phyloP scores from a whole-genome alignment of 2,888 invertebrate species.

The Ennomos fuscantarius region DNA sequence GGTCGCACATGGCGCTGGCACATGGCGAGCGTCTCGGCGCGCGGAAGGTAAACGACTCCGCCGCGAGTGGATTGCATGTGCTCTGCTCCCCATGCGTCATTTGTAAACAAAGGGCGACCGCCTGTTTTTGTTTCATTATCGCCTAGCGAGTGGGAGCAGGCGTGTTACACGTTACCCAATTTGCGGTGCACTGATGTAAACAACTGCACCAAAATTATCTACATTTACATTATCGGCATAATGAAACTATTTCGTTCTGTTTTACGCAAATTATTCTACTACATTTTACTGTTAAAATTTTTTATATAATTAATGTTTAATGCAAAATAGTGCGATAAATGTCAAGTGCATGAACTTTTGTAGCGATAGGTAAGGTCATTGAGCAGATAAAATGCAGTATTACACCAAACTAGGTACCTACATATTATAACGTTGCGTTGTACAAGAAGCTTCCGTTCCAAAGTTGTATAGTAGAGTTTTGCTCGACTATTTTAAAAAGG shows the following conservation, averaged over 20 bases:
- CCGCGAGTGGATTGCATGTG: conserved; percentile 76
- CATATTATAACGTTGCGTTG: conserved; percentile 2
- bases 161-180: conserved; percentile 51
- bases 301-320: background rate
- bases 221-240: background rate
- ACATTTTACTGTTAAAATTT: no score
- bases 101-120: conserved; percentile 82
- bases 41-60: conserved; percentile 83
- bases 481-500: conserved; percentile 24
- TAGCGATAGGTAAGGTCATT: conserved; percentile 32
- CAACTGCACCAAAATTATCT: conserved; percentile 26
- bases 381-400: conserved; percentile 25
- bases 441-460: conserved; percentile 18
- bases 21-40: conserved; percentile 80
- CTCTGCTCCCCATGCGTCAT: conserved; percentile 77
- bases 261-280: background rate
- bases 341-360: conserved; percentile 56
- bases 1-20: conserved; percentile 26
- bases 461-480: conserved; percentile 17
- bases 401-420: conserved; percentile 3
- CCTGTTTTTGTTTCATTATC: conserved; percentile 71
- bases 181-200: conserved; percentile 32
- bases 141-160: conserved; percentile 45
- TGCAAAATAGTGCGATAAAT: conserved; percentile 35
- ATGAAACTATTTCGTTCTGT: background rate